Percentiles rank a stretch among this genome's conserved stretches.
Evolutionary conservation across 2,888 invertebrate genomes (phyloP).

Genomic region (Panorpa germanica): DNA sequence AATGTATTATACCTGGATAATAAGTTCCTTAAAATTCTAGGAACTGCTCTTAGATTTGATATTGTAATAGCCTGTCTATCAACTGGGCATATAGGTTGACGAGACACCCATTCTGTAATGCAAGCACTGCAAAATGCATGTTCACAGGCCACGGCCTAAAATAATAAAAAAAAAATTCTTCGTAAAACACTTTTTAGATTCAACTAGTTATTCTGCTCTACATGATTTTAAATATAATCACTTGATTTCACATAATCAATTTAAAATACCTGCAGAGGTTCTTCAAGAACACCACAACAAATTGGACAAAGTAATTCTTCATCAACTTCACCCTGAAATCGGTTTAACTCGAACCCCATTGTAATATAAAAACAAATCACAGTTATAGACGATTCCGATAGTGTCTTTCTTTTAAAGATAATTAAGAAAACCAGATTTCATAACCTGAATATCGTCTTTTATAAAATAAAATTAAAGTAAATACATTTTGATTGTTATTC

Average conservation of each 20-base stretch:
- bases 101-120: constrained; percentile 87
- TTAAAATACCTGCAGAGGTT: constrained; percentile 68
- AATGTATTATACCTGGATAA: constrained; percentile 45
- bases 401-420: no score
- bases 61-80: constrained; percentile 81
- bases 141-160: constrained; percentile 83
- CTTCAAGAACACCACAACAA: constrained; percentile 87
- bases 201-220: background rate
- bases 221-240: background rate
- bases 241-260: background rate
- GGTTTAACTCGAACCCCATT: constrained; percentile 89
- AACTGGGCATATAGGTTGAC: constrained; percentile 87
- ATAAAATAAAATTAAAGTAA: no score
- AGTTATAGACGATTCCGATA: no score
- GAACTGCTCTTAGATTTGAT: constrained; percentile 79
- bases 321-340: constrained; percentile 91
- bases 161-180: constrained; percentile 12
- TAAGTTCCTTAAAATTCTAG: constrained; percentile 81
- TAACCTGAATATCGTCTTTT: no score
- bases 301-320: constrained; percentile 94
- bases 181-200: constrained; percentile 7
- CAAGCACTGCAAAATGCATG: constrained; percentile 91
- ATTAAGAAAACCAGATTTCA: no score
- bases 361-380: constrained; percentile 3
- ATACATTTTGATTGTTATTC: no score